Evolutionary conservation across 2,888 invertebrate genomes (phyloP), one percentile per base, ranked within the genome.

Genomic region (Hypercompe scribonia): DNA sequence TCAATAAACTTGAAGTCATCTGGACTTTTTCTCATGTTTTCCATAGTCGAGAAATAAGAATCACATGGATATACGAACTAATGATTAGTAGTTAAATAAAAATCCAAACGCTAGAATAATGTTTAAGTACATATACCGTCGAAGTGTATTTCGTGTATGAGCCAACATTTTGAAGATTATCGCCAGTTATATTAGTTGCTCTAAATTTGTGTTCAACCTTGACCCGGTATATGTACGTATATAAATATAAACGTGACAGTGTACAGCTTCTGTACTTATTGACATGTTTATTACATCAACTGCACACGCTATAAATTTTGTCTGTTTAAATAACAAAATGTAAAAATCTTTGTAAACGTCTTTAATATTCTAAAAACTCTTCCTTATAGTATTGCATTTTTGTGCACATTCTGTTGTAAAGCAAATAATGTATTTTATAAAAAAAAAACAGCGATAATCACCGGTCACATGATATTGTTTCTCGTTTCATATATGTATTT

Each of bases 161-260:
- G 65, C 65, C 76, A 68, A 63, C 72, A 69, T 71, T 77, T 70
- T 65, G 75, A 70, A 72, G 79, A 82, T 80, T 78, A 82, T 73
- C 75, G 71, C 67, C 77, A 73, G 68, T 46, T n/a, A n/a, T n/a
- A n/a, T n/a, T n/a, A 78, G 76, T 77, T 72, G 81, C 81, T 85
- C 82, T 85, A 84, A 86, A 85, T 84, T 80, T 78, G 78, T 79
- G 71, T 78, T 77, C 79, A 87, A 86, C 90, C 91, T 90, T 91
- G 91, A 89, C 90, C 91, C 82, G 89, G 81, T 84, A 87, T 75
- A 65, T 73, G 64, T 46, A 78, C 73, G 75, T 74, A 79, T 83
- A 87, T 76, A 65, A 73, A 67, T 58, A 78, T 74, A 76, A 73
- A 77, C 74, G 79, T 75, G 79, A 82, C 81, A 80, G 78, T 83